Evolutionary conservation across 2,888 invertebrate genomes (phyloP).

Genomic region (Hyposoter dolosus): DNA sequence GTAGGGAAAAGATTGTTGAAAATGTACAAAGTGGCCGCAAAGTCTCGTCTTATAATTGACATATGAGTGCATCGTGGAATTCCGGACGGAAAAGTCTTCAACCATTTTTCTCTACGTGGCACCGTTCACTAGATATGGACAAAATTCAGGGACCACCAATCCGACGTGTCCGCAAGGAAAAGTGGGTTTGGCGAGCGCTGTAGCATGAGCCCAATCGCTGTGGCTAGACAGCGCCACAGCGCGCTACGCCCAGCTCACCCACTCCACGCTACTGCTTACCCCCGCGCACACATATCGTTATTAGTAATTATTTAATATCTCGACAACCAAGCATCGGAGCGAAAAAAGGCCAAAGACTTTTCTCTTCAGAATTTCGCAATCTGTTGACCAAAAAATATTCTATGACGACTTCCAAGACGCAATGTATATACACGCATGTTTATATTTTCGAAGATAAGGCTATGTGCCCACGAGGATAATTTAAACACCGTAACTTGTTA

Average conservation of each 20-base stretch:
- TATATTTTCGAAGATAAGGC: conserved; percentile 16
- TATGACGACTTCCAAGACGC: background rate
- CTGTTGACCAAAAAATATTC: background rate
- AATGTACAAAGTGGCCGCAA: conserved; percentile 7
- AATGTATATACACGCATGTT: background rate
- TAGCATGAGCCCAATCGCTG: background rate
- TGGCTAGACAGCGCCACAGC: background rate
- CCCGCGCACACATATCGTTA: background rate
- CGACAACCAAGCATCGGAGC: background rate
- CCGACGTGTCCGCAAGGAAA: background rate
- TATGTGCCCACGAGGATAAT: conserved; percentile 55
- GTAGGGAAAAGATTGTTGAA: background rate
- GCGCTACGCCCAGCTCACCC: background rate
- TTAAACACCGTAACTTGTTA: conserved; percentile 60
- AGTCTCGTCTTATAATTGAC: background rate
- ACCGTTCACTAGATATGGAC: background rate
- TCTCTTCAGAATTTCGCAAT: background rate
- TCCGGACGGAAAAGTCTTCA: background rate
- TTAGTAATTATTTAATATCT: background rate
- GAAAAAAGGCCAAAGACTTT: background rate
- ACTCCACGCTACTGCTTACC: background rate
- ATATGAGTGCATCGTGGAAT: background rate
- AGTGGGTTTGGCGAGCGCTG: background rate
- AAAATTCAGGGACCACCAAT: background rate
- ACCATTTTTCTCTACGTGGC: background rate